Percentiles rank a stretch among this genome's conserved stretches.
phyloP scores from a whole-genome alignment of 2,113 vertebrate species.

The Syrrhaptes paradoxus region DNA sequence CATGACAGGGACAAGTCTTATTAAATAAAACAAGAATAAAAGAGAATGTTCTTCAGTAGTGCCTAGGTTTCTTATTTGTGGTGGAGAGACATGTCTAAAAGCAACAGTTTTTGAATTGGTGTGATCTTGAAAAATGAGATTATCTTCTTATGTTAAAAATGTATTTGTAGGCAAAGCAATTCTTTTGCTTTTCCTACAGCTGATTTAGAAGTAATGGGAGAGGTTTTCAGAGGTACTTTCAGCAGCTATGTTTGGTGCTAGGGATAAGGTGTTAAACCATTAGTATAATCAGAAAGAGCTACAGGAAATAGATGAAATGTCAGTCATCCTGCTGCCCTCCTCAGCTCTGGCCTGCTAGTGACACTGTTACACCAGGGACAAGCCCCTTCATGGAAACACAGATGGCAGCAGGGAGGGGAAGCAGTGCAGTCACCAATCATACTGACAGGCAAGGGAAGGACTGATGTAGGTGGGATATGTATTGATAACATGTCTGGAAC shows the following conservation, averaged over 20 bases:
- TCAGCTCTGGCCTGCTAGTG: neutral
- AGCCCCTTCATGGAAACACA: neutral
- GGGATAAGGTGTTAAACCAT: neutral
- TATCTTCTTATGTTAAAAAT: neutral
- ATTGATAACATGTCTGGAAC: accelerated
- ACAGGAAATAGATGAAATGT: neutral
- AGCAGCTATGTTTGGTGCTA: neutral
- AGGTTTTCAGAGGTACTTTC: neutral
- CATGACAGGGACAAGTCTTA: neutral
- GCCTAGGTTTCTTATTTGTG: neutral
- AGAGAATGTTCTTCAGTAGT: neutral
- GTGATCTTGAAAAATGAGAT: neutral
- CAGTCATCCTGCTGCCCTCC: accelerated
- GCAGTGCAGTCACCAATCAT: accelerated
- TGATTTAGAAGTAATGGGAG: neutral
- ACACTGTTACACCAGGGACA: neutral
- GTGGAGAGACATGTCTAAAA: neutral
- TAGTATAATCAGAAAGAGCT: neutral
- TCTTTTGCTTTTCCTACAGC: neutral
- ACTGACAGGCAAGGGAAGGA: neutral
- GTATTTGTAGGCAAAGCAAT: neutral
- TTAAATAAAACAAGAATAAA: neutral
- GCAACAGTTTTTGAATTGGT: neutral
- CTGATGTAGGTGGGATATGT: accelerated
- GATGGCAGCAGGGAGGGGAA: neutral